phyloP scores from a whole-genome alignment of 1,140 invertebrate species.

The Oryctes rhinoceros region DNA sequence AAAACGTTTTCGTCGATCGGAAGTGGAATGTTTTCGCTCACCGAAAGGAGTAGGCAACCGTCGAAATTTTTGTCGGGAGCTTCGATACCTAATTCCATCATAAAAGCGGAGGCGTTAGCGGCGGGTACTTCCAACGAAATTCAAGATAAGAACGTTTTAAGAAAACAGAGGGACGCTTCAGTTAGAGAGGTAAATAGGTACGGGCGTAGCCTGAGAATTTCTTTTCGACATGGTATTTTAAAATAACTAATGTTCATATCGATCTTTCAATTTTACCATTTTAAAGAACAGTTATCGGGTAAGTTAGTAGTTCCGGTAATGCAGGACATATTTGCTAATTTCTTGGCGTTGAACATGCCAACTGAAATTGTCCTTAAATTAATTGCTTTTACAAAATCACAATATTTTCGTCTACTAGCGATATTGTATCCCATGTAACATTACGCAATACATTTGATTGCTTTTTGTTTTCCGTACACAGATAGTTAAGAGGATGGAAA shows the following conservation, averaged over 20 bases:
- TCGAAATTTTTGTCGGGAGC: conserved; percentile 4
- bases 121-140: neutral
- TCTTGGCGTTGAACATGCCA: too few species aligned
- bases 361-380: too few species aligned
- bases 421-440: too few species aligned
- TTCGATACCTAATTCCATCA: neutral
- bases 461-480: neutral
- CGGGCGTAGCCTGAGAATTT: neutral
- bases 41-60: neutral
- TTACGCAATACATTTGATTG: neutral
- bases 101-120: neutral
- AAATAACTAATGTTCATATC: neutral
- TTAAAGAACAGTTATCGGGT: too few species aligned
- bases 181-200: neutral
- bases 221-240: neutral
- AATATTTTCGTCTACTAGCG: too few species aligned
- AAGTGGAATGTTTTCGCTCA: neutral
- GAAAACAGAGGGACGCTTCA: neutral
- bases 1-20: neutral
- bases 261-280: too few species aligned
- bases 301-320: too few species aligned
- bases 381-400: too few species aligned
- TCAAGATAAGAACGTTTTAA: neutral
- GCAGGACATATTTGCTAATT: too few species aligned
- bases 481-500: neutral